Evolutionary conservation across 1,140 invertebrate species (phyloP), one percentile per base, ranked within the genome.

Genomic region (Planococcus citri): DNA sequence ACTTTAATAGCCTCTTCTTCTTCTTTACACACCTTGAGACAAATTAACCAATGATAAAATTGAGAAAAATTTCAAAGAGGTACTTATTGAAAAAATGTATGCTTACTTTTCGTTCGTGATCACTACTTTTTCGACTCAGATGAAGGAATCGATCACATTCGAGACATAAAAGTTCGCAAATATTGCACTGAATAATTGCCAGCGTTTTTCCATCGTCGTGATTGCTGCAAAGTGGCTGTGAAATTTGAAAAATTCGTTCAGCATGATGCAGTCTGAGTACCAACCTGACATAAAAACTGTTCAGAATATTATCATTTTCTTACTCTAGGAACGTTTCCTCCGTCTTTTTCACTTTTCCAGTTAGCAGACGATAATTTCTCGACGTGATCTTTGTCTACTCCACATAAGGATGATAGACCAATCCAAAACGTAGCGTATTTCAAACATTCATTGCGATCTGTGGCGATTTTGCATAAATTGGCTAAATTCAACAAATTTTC

Each of bases 121-220:
- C 83, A 61, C 90, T 83, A n/a, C 92, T 94, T 74, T 86, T 86
- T 29, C 92, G 83, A 75, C 94, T 92, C 27, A 98, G 82, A 80
- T 99, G 96, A 4, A 99, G 80, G 76, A 95, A 92, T 25, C 93
- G 83, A 79, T 98, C 95, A 79, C 96, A 99, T 75, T 98, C 96
- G 0, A 89, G 87, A 78, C 96, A 99, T 14, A 97, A 81, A 73
- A 94, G 91, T 2, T 92, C 93, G 77, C 96, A 99, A 8, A 85
- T 82, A 70, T 87, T 88, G 78, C 96, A 99, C 70, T 92, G 88
- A 61, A 98, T 93, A 57, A 97, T 91, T 0, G 95, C 95, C 1
- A 87, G 83, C 0, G 95, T 99, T 76, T 93, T 88, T 1, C 92
- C 92, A 77, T 99, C 96, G 77, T 99, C 96, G 77, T 99, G 96